Base-by-base conservation (phyloP, 2,888 invertebrate species). In the Antheraea yamamai region DNA sequence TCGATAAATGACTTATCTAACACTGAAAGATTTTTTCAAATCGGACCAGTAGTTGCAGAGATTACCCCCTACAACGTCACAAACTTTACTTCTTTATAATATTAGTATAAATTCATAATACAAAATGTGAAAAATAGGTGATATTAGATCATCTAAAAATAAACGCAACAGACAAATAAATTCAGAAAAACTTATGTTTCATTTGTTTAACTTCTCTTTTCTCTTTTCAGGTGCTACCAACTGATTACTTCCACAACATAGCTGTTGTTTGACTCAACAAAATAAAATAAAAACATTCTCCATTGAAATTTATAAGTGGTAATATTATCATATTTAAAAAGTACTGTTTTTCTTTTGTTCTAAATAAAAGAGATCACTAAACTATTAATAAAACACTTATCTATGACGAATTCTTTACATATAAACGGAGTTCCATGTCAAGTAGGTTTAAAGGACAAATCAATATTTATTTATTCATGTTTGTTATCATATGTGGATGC, bases 371-470 rank as follows among this genome's bases (percentile, higher is more conserved):
- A 30, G 26, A 64, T 26, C 26, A 64, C 14, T 61, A n/a, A 66
- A 16, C 10, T 30, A 35, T 39, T 14, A 70, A 35, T 70, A 23
- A 70, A 39, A 20, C 39, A 39, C 70, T 70, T 70, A 70, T 39
- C 35, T 70, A 20, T 35, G 39, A 39, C n/a, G 39, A 39, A 39
- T n/a, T 39, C 20, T 39, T n/a, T 39, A 70, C 20, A 70, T 39
- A 70, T 70, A 70, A 70, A 70, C 23, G n/a, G 30, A 68, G 23
- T 70, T 39, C 39, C 77, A 58, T 72, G 75, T 68, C 75, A 76
- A 30, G 64, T 66, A 66, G 64, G 4, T 26, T 66, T 26, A 30
- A 66, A 66, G 64, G 64, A 66, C 64, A 30, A 30, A 66, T 66
- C 30, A 66, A 30, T 66, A 26, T 66, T 66, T 66, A 66, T 66